Base-by-base conservation (phyloP, 2,888 invertebrate species). In the Apodemia duryi region DNA sequence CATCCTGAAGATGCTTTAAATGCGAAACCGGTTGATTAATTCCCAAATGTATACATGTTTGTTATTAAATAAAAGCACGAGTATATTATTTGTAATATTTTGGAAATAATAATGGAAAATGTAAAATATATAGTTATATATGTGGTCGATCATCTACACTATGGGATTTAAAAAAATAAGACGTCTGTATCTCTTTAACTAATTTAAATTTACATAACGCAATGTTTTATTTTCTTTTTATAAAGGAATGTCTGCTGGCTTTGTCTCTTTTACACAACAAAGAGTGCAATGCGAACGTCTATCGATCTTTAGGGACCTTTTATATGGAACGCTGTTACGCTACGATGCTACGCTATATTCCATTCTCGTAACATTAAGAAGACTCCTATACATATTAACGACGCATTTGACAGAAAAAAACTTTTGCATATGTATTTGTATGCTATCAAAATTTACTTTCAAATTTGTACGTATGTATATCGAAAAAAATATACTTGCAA, bases 241-340 rank as follows among this genome's bases (percentile, higher is more conserved):
- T 66, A 73, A 73, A 77, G 76, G 13, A 54, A 54, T 81, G 79
- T 79, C 77, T 72, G 72, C 69, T 75, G 74, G 78, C 78, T 79
- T 80, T 80, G 80, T 81, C 79, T 79, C 77, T 76, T 82, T 79
- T 80, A 77, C 77, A 75, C 78, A 78, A 80, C 81, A 82, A 81
- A 85, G 79, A 73, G 74, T 74, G 74, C 74, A 71, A 76, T 73
- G 73, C 74, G 75, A 78, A 80, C 79, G 73, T 72, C 70, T 73
- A 71, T 75, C 75, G 77, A 79, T 77, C 82, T 78, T 79, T 63
- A 70, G 84, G 84, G 84, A 84, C 75, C 80, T 81, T 83, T 84
- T 78, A 29, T 32, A 57, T 11, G 57, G 57, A 57, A 57, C 32
- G 57, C 32, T 57, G 28, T 32, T 57, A 28, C 54, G 54, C 54